Base-by-base conservation (phyloP, 2,113 vertebrate genomes). In the Paramisgurnus dabryanus region DNA sequence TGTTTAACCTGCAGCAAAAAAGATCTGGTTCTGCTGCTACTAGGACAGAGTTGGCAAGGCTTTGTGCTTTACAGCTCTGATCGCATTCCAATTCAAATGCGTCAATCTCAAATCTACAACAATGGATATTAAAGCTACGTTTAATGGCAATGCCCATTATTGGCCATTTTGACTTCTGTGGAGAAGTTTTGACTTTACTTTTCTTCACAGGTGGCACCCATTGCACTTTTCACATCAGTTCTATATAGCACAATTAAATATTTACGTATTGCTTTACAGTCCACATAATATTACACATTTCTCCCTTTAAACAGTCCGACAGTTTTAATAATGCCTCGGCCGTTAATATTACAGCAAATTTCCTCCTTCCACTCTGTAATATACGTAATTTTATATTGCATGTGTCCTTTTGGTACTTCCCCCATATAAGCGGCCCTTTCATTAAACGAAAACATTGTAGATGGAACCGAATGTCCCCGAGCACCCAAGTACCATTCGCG, bases 381-480 rank as follows among this genome's bases (percentile, higher is more conserved):
- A 85, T 84, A 84, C 84, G 73, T 68, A 84, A 74, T 89, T 87
- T 86, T 81, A 87, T 72, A 88, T 88, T 80, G 84, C 83, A 84
- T 80, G 78, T 86, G 82, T 88, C 85, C 27, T 78, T 81, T 67
- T 76, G 85, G 87, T 83, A 83, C 22, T 89, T 87, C 60, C 43
- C 64, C 71, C 87, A 88, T 77, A 88, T 81, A 85, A 89, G 86
- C 82, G 83, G 40, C 27, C 79, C 47, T 61, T 86, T 84, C 85
- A 87, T 89, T 85, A 83, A 88, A 84, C 85, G 81, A 83, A 84
- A 88, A 88, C 82, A 85, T 77, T 75, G 79, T 82, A 86, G 76
- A 90, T 87, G 87, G 88, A 84, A 81, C 79, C 76, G 85, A 90
- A 88, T 40, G 82, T 87, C 87, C 87, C 88, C 15, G 63, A 86